Evolutionary conservation across 2,888 invertebrate genomes (phyloP).

Genomic region (Spodoptera littoralis): DNA sequence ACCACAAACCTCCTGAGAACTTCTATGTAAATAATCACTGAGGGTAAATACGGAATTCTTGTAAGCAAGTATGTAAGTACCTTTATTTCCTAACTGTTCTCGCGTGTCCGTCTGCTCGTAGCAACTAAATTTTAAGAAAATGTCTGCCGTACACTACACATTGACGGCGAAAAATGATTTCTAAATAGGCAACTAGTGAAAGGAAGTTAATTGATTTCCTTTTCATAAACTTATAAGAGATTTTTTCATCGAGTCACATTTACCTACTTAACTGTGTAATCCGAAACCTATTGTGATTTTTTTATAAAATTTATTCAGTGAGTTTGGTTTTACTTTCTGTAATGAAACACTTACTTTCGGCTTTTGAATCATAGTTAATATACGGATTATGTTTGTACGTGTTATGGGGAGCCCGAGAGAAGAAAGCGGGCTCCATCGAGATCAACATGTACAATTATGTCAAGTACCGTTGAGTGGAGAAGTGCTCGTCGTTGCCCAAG

Average conservation of each 20-base stretch:
- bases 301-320: conserved; percentile 27
- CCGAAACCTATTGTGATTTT: conserved; percentile 30
- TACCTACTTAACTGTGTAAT: conserved; percentile 50
- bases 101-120: conserved; percentile 54
- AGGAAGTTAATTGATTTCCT: conserved; percentile 57
- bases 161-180: conserved; percentile 39
- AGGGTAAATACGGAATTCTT: conserved; percentile 84
- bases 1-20: conserved; percentile 82
- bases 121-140: conserved; percentile 53
- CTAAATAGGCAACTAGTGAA: conserved; percentile 50
- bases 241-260: conserved; percentile 37
- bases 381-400: conserved; percentile 22
- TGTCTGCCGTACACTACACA: conserved; percentile 31
- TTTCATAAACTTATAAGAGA: conserved; percentile 36
- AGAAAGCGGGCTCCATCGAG: conserved; percentile 46
- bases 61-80: conserved; percentile 74
- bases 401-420: conserved; percentile 30
- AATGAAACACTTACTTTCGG: conserved; percentile 41
- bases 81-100: conserved; percentile 73
- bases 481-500: conserved; percentile 62
- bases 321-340: conserved; percentile 49
- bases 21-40: conserved; percentile 83
- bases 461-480: conserved; percentile 69
- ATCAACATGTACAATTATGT: conserved; percentile 57
- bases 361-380: conserved; percentile 18